Conservation (phyloP, 2,113 vertebrate species). For the Thomomys bottae region DNA sequence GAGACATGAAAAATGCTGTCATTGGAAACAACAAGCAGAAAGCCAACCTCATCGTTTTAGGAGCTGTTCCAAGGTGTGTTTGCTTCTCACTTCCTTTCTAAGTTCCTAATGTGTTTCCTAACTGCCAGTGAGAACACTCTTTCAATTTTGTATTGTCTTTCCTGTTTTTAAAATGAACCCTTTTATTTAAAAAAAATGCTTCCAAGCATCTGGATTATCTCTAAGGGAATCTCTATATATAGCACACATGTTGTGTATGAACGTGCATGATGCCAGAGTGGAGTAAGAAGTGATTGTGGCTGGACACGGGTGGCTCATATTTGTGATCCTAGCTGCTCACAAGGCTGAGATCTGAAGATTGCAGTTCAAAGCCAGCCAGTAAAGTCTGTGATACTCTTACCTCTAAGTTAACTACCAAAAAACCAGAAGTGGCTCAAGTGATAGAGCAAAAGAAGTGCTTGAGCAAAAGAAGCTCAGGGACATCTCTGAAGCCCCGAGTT, state of each 20-base stretch:
- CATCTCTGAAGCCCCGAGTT: too few species aligned
- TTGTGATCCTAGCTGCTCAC: too few species aligned
- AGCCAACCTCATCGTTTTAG: slow-evolving; percentile 99
- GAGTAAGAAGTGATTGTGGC: slow-evolving; percentile 53
- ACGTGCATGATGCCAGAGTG: slow-evolving; percentile 19
- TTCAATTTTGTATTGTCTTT: slow-evolving; percentile 45
- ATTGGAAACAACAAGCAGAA: slow-evolving; percentile 99
- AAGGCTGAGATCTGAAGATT: too few species aligned
- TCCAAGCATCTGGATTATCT: slow-evolving; percentile 65
- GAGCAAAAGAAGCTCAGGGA: too few species aligned
- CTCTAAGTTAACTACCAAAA: too few species aligned
- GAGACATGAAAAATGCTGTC: slow-evolving; percentile 99
- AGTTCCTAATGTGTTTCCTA: slow-evolving; percentile 28
- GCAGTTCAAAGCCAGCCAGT: too few species aligned
- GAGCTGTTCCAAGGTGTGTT: slow-evolving; percentile 97
- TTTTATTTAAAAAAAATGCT: slow-evolving; percentile 65
- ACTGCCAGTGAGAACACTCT: background rate
- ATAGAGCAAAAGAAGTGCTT: too few species aligned
- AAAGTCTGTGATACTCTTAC: too few species aligned
- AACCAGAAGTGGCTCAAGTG: too few species aligned
- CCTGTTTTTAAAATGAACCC: slow-evolving; percentile 73
- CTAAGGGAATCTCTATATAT: background rate
- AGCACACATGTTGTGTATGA: background rate
- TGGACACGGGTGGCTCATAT: too few species aligned
- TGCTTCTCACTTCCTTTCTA: slow-evolving; percentile 81